Base-by-base conservation (phyloP, 2,888 invertebrate genomes). In the Alentia gelatinosa region DNA sequence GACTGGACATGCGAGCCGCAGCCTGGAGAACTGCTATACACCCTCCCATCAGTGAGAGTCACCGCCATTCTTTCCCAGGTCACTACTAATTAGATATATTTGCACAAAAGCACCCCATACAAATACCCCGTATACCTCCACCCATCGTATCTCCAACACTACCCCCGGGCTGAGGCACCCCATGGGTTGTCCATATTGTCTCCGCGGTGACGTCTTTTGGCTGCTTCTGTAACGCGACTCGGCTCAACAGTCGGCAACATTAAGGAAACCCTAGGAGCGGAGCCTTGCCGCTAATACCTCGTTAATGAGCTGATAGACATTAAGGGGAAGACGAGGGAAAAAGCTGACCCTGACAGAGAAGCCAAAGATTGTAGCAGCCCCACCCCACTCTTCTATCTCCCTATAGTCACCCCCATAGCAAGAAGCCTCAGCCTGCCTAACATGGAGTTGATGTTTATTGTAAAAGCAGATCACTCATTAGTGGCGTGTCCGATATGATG, bases 301-400 rank as follows among this genome's bases (percentile, higher is more conserved):
- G 47, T 86, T 86, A 86, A 86, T 86, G 86, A 86, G 86, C 47
- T 47, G 86, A 86, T 42, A 86, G 86, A 30, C 86, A 86, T 42
- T 86, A 33, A 86, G 47, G 86, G 86, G 50, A 42, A 86, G 42
- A 47, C 50, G 19, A 47, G 26, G 50, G 86, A 47, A 86, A 47
- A 86, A 86, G 86, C 47, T 86, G 86, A 86, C 86, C 86, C 47
- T 42, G 86, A 1, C 42, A 42, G 86, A 30, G 86, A 86, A 86
- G 86, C 40, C 86, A 86, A 30, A 86, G 42, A 42, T 56, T 56
- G 56, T 56, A 56, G 56, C 56, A 56, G 19, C 74, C 33, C 74
- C 74, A 74, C 30, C 74, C n/a, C n/a, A 15, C 74, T 33, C 26
- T 15, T 74, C 3, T 56, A 56, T 56, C 19, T 56, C 9, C 1